Conservation (phyloP, 2,797 vertebrate genomes). For the Coluber constrictor region DNA sequence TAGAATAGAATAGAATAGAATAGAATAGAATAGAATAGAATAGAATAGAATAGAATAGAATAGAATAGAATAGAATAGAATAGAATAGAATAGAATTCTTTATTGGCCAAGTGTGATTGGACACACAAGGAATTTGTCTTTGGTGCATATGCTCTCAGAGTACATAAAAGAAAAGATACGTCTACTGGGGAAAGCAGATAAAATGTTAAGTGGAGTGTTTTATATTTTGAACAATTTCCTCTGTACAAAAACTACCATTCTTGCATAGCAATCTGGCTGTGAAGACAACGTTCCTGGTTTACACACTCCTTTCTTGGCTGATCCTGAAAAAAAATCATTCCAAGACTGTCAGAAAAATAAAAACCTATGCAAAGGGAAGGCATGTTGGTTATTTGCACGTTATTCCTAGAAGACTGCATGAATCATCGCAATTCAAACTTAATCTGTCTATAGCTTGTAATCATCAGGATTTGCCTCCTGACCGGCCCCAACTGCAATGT, state of each 20-base stretch:
- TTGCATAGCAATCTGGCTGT: neutral
- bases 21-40: no score
- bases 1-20: no score
- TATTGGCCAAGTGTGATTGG: no score
- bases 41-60: no score
- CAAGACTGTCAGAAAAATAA: neutral
- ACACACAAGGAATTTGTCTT: no score
- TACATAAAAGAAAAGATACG: no score
- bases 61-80: no score
- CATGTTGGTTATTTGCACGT: neutral
- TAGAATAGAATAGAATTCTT: no score
- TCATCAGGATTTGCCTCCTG: neutral
- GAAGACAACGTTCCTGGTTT: neutral
- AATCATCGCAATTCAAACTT: neutral
- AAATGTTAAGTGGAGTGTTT: rapidly evolving
- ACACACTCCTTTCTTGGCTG: neutral
- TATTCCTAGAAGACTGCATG: neutral
- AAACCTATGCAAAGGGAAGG: neutral
- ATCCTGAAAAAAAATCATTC: neutral
- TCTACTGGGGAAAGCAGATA: neutral
- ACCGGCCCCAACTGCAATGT: rapidly evolving
- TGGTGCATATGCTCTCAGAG: no score
- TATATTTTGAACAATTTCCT: neutral
- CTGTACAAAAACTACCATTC: neutral
- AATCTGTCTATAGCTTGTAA: neutral